Conservation (phyloP, 2,113 vertebrate species). For the Odobenus rosmarus region DNA sequence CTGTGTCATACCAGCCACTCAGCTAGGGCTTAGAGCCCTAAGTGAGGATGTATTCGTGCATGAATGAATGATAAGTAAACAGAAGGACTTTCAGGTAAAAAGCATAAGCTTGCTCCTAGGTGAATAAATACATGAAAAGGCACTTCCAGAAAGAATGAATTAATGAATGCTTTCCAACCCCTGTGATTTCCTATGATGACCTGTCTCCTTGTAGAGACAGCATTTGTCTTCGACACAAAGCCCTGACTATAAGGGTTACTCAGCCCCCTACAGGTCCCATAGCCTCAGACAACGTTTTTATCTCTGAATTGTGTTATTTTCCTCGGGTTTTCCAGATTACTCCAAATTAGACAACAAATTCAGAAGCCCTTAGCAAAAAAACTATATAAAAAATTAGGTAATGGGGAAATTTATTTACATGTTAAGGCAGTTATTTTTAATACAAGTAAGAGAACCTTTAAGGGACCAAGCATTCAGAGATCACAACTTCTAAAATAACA, state of each 20-base stretch:
- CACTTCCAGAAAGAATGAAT: background rate
- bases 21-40: background rate
- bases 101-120: background rate
- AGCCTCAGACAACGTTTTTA: background rate
- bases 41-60: background rate
- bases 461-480: background rate
- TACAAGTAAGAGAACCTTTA: accelerated
- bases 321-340: background rate
- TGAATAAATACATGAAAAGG: background rate
- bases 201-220: background rate
- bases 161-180: background rate
- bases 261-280: accelerated
- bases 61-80: background rate
- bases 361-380: background rate
- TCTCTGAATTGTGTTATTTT: background rate
- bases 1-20: background rate
- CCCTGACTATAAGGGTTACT: accelerated
- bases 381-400: background rate
- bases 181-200: accelerated
- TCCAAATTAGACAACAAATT: background rate
- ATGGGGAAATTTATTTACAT: background rate
- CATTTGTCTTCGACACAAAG: accelerated
- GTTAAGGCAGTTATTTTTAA: background rate
- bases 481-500: background rate
- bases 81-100: background rate